Evolutionary conservation across 2,888 invertebrate genomes (phyloP).

Genomic region (Nephrotoma flavescens): DNA sequence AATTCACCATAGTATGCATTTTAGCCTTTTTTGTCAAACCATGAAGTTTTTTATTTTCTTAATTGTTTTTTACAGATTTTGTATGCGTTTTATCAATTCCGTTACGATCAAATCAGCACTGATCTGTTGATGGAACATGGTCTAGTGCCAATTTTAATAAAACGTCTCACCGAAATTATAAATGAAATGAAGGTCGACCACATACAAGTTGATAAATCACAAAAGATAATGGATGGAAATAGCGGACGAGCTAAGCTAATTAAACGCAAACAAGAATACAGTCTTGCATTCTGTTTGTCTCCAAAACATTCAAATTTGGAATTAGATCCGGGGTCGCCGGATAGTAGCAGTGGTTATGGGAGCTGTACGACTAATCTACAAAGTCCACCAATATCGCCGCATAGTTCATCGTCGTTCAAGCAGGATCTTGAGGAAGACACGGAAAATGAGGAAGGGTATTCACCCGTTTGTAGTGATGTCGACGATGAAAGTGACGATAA

Average conservation of each 20-base stretch:
- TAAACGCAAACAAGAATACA: not conserved
- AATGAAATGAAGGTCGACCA: slow-evolving; percentile 9
- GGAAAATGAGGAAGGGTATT: slow-evolving; percentile 24
- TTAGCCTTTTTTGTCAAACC: not conserved
- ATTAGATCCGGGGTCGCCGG: slow-evolving; percentile 26
- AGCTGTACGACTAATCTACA: slow-evolving; percentile 1
- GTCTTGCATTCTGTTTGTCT: slow-evolving; percentile 2
- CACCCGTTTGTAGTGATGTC: slow-evolving; percentile 32
- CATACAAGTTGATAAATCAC: not conserved
- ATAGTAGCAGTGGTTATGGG: slow-evolving; percentile 15
- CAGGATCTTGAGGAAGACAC: slow-evolving; percentile 12
- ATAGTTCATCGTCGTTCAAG: slow-evolving; percentile 5
- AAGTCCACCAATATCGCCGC: slow-evolving; percentile 3
- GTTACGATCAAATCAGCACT: slow-evolving; percentile 32
- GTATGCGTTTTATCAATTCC: slow-evolving; percentile 34
- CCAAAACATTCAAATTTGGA: slow-evolving; percentile 20
- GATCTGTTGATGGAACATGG: slow-evolving; percentile 39
- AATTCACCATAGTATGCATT: slow-evolving; percentile 22
- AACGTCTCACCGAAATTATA: slow-evolving; percentile 29
- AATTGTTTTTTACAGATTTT: slow-evolving; percentile 17
- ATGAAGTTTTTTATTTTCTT: not conserved
- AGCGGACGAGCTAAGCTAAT: not conserved
- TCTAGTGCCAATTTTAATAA: slow-evolving; percentile 36
- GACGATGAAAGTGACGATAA: slow-evolving; percentile 14
- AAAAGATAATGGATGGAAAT: not conserved